A percentile compares a stretch with the other conserved stretches of the same genome.
Conservation (phyloP, 1,140 invertebrate genomes). For the Temnothorax curvispinosus region DNA sequence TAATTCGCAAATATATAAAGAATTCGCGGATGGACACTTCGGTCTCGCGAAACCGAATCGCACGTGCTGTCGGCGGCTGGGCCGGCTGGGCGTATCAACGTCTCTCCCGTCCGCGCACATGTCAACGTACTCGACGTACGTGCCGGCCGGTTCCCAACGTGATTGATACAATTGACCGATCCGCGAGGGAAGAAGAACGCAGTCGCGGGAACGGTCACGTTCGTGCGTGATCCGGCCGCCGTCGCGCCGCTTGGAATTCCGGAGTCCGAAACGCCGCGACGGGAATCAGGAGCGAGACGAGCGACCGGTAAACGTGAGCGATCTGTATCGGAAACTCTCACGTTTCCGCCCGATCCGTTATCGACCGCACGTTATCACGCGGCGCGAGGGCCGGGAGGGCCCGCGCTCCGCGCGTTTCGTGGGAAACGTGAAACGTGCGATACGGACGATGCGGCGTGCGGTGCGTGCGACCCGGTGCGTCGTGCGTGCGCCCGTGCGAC, state of each 20-base stretch:
- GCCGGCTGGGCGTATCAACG: no score
- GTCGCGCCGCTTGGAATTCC: not conserved
- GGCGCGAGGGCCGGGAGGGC: not conserved
- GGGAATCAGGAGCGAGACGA: not conserved
- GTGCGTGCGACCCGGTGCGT: not conserved
- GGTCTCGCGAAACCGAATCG: not conserved
- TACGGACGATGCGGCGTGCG: not conserved
- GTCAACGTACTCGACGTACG: slow-evolving; percentile 30
- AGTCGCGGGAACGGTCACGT: not conserved
- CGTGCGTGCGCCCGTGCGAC: not conserved
- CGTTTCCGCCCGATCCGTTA: not conserved
- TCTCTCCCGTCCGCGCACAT: not conserved
- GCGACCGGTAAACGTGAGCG: not conserved
- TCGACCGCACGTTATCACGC: not conserved
- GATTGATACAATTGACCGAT: slow-evolving; percentile 47
- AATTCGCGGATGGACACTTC: not conserved
- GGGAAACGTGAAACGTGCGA: slow-evolving; percentile 2
- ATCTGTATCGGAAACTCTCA: not conserved
- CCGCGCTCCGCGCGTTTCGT: not conserved
- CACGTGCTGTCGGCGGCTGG: not conserved
- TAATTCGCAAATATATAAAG: no score
- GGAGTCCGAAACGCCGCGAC: not conserved
- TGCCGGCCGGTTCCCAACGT: not conserved
- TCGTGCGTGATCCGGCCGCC: no score
- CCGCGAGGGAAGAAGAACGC: not conserved